Base-by-base conservation (phyloP, 1,140 invertebrate species). In the Aradophagus sp. region DNA sequence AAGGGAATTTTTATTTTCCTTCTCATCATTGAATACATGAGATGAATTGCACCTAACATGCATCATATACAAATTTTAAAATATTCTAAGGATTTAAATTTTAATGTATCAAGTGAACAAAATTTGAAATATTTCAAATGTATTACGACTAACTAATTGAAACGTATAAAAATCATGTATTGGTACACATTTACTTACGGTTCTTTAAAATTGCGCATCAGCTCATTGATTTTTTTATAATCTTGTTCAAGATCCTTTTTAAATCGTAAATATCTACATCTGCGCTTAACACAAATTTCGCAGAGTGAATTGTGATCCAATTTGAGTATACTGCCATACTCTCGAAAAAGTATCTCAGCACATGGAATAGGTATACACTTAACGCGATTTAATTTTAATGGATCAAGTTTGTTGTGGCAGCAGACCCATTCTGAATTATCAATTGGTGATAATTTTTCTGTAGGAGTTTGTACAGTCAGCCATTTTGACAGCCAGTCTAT, bases 361-460 rank as follows among this genome's bases (percentile, higher is more conserved):
- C 78, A 82, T 34, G 20, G 2, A 0, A 63, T 12, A 1, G 83
- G 82, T 11, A 87, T 14, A 63, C 79, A 84, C 45, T 87, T 87
- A 0, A 80, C 81, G 26, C 80, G 79, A 56, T 78, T 82, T 1
- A 84, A 79, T 70, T 81, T 82, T 2, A 79, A 52, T 0, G 85
- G 86, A 73, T 85, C 80, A 1, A 88, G 59, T 63, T 84, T 86
- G 19, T 75, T 65, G 63, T 90, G 89, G 1, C 74, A 69, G 79
- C 89, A 90, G 8, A 86, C 55, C 12, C 87, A 76, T n/a, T 23
- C 47, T 5, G 77, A 77, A 72, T 87, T 87, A 48, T 89, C 84
- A 11, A 90, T 85, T 7, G 83, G 73, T 16, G 76, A 47, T 6
- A 86, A 75, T 35, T 80, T 77, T 2, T 85, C 77, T 7, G 59